phyloP scores from a whole-genome alignment of 1,140 invertebrate genomes.

The Heliconius melpomene region DNA sequence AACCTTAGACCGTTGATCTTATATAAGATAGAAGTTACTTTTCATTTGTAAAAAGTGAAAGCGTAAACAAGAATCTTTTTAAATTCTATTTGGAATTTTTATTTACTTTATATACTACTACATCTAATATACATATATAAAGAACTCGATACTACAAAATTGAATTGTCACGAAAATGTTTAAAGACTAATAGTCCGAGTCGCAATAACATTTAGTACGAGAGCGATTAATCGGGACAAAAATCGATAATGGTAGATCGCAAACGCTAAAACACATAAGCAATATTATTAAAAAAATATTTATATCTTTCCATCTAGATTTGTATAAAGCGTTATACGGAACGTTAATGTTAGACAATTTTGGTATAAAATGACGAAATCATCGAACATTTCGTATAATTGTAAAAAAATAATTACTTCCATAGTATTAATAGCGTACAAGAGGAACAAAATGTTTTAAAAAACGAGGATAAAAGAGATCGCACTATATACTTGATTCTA shows the following conservation, averaged over 20 bases:
- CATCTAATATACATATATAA: slow-evolving; percentile 8
- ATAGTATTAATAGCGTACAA: slow-evolving; percentile 11
- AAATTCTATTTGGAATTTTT: neutral
- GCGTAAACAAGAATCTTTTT: neutral
- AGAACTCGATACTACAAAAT: slow-evolving; percentile 9
- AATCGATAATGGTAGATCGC: slow-evolving; percentile 18
- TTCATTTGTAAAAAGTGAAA: neutral
- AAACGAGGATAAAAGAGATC: slow-evolving; percentile 23
- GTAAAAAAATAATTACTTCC: slow-evolving; percentile 23
- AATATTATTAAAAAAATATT: slow-evolving; percentile 31
- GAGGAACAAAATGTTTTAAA: slow-evolving; percentile 17
- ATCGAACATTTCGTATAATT: slow-evolving; percentile 21
- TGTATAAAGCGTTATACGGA: slow-evolving; percentile 22
- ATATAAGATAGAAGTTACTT: neutral
- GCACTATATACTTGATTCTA: slow-evolving; percentile 18
- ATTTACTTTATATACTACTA: neutral
- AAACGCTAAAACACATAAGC: slow-evolving; percentile 9
- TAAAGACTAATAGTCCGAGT: slow-evolving; percentile 5
- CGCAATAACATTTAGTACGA: slow-evolving; percentile 10
- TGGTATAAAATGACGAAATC: slow-evolving; percentile 18
- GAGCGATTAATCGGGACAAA: slow-evolving; percentile 19
- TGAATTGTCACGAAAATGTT: slow-evolving; percentile 10
- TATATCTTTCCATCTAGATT: slow-evolving; percentile 15
- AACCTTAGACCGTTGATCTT: slow-evolving; percentile 15
- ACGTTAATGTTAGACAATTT: slow-evolving; percentile 18